phyloP scores from a whole-genome alignment of 2,888 invertebrate species.

The Archips xylosteana region DNA sequence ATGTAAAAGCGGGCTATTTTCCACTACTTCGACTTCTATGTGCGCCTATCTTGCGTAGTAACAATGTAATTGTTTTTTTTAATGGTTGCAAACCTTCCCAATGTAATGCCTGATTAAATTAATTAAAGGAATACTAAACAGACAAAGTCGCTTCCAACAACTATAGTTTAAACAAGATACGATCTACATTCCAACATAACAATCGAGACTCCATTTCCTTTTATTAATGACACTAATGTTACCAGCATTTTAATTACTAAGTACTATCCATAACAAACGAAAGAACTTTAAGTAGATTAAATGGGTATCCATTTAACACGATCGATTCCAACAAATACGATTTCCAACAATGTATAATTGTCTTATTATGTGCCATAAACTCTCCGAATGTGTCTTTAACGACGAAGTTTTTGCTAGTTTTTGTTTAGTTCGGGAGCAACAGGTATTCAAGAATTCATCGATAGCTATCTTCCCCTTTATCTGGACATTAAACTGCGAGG shows the following conservation, averaged over 20 bases:
- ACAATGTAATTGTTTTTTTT: too few relatives aligned
- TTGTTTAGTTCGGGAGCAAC: background rate
- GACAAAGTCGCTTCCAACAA: background rate
- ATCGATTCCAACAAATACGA: slow-evolving; percentile 9
- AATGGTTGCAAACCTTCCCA: too few relatives aligned
- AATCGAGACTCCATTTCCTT: background rate
- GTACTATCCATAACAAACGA: background rate
- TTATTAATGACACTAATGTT: background rate
- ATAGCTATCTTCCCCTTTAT: slow-evolving; percentile 24
- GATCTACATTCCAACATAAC: background rate
- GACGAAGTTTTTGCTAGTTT: slow-evolving; percentile 5
- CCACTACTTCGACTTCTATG: too few relatives aligned
- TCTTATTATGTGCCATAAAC: slow-evolving; percentile 33
- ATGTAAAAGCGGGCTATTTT: too few relatives aligned
- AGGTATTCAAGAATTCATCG: slow-evolving; percentile 26
- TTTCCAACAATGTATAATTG: slow-evolving; percentile 28
- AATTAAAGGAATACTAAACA: too few relatives aligned
- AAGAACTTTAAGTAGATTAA: slow-evolving; percentile 19
- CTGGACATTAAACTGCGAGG: background rate
- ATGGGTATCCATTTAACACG: slow-evolving; percentile 26
- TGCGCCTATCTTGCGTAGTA: too few relatives aligned
- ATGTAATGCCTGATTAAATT: too few relatives aligned
- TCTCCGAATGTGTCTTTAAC: slow-evolving; percentile 20
- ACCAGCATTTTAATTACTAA: background rate
- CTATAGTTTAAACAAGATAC: background rate